phyloP scores from a whole-genome alignment of 2,113 vertebrate species.

The Emberiza fucata region DNA sequence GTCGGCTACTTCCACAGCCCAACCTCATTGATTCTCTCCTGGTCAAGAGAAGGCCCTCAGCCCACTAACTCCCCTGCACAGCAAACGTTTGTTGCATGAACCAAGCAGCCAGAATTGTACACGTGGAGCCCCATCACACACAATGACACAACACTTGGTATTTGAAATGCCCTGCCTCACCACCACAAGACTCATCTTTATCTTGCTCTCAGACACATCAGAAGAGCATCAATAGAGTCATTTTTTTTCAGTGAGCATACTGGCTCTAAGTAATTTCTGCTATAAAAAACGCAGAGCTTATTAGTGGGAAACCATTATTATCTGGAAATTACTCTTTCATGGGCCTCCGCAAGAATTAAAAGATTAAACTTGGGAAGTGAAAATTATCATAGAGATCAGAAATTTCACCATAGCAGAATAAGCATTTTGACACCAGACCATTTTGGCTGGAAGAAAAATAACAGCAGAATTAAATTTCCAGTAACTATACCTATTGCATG shows the following conservation, averaged over 20 bases:
- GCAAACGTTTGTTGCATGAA: neutral
- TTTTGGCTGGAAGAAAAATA: neutral
- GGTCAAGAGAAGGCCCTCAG: neutral
- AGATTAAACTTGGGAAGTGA: neutral
- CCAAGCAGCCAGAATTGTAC: neutral
- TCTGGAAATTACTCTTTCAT: conserved; percentile 10
- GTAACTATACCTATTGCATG: neutral
- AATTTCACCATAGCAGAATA: conserved; percentile 2
- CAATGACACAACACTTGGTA: neutral
- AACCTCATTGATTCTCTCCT: neutral
- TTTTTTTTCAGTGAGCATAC: neutral
- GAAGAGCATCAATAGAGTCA: neutral
- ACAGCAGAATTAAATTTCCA: neutral
- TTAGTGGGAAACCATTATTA: conserved; percentile 19
- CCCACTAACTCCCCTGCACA: neutral
- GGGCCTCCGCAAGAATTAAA: conserved; percentile 10
- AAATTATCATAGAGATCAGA: conserved; percentile 8
- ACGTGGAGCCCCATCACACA: neutral
- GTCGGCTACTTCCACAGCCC: neutral
- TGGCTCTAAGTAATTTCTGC: neutral
- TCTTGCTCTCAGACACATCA: neutral
- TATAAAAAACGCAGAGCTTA: neutral
- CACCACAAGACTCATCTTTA: fast-evolving
- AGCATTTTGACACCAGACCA: neutral
- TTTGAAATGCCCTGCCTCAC: neutral